These are phyloP conservation scores for Gasterosteus aculeatus DNA, from an alignment of 2,113 vertebrate genomes.

Conservation along the genomic window DNA sequence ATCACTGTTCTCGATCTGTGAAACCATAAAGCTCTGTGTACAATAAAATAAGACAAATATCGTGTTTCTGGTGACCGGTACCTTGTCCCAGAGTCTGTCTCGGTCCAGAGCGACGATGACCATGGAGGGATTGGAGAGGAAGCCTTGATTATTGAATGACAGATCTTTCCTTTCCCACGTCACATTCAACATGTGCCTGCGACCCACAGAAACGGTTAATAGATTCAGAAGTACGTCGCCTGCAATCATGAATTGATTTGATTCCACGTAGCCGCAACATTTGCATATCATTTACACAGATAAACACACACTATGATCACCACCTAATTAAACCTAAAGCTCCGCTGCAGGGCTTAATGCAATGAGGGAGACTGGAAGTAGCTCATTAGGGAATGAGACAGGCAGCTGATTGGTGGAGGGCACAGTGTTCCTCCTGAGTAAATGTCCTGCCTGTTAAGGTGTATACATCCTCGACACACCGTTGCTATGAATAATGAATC, in stretches of 20 bases:
- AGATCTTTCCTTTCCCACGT: conserved; percentile 94
- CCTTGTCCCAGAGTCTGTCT: conserved; percentile 97
- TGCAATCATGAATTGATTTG: conserved; percentile 38
- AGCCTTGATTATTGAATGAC: conserved; percentile 93
- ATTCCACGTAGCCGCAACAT: conserved; percentile 9
- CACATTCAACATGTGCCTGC: conserved; percentile 94
- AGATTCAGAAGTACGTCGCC: not conserved
- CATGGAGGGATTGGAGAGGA: conserved; percentile 92
- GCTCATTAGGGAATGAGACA: conserved; percentile 63
- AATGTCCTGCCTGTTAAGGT: conserved; percentile 41
- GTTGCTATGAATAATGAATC: conserved; percentile 45
- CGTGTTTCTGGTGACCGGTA: conserved; percentile 55
- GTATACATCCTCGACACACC: conserved; percentile 31
- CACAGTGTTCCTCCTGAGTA: conserved; percentile 30
- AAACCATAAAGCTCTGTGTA: not conserved
- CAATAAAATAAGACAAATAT: not conserved
- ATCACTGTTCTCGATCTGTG: not conserved
- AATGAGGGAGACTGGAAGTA: conserved; percentile 57
- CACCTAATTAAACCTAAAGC: conserved; percentile 72
- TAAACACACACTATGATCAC: conserved; percentile 48
- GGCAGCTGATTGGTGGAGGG: conserved; percentile 55
- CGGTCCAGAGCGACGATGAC: conserved; percentile 92
- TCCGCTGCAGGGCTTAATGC: conserved; percentile 64
- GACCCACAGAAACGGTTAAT: conserved; percentile 16
- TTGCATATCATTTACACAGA: conserved; percentile 53